Evolutionary conservation across 1,140 invertebrate genomes (phyloP), one percentile per base, ranked within the genome.

Genomic region (Rhopalosiphum maidis): DNA sequence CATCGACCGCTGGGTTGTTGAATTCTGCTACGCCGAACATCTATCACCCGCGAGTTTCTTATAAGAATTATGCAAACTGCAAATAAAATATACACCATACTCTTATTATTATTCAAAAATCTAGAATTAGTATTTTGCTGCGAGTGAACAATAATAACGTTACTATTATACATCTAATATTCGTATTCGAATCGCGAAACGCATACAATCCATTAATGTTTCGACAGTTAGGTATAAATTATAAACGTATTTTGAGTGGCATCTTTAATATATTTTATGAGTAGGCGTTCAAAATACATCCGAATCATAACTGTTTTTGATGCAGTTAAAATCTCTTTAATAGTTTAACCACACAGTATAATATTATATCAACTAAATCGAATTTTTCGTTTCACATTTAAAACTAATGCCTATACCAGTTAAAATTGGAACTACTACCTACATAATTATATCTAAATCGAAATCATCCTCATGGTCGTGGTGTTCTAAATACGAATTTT

Each of bases 401-500:
- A 68, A 3, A n/a, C 15, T 77, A 1, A 83, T 83, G 37, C 3
- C 82, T 83, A 83, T 41, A 83, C 35, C 37, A 22, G 8, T 77
- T n/a, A 77, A 77, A 77, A 77, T 77, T n/a, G 11, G 60, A 77
- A n/a, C n/a, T 77, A 77, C 37, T 23, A 83, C 82, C 82, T 83
- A 83, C 82, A 83, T 83, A 77, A 77, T 77, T 77, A 86, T 4
- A 86, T 86, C 43, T n/a, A 46, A 35, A 60, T 60, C 18, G 15
- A 60, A 86, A 41, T 46, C 85, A 30, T 86, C 43, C 85, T 86
- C 83, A 15, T 30, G 43, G 23, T 88, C 85, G 41, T 30, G 43
- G 30, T 88, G 51, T 88, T 88, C 87, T 51, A 88, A 35, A 88
- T 48, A 88, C 46, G 6, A 88, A 88, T 54, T 88, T 11, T 35